A percentile compares a stretch with the other conserved stretches of the same genome.
Conservation (phyloP, 2,113 vertebrate genomes). For the Xiphorhynchus elegans region DNA sequence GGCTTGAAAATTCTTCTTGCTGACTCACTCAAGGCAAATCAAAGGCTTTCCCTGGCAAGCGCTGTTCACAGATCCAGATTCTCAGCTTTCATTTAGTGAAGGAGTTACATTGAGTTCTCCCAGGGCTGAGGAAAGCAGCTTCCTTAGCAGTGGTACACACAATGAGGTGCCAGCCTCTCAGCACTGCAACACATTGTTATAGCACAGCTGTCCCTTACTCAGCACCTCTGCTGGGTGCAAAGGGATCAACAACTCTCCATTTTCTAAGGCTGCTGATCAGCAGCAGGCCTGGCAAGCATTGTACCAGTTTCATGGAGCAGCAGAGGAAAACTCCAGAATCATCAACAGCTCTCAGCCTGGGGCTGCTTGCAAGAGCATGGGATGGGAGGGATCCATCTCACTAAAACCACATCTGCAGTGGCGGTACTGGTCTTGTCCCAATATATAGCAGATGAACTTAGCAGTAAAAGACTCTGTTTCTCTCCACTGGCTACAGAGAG, state of each 20-base stretch:
- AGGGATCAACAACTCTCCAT: not conserved
- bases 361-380: not conserved
- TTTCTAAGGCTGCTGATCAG: not conserved
- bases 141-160: not conserved
- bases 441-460: not conserved
- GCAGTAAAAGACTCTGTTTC: not conserved
- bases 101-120: not conserved
- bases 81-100: slow-evolving; percentile 5
- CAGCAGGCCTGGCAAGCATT: not conserved
- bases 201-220: not conserved
- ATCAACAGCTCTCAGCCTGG: not conserved
- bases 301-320: not conserved
- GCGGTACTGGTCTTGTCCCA: not conserved
- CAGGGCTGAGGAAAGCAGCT: not conserved
- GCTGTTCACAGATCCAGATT: not conserved
- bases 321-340: not conserved
- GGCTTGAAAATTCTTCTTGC: slow-evolving; percentile 36
- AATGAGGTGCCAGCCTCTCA: not conserved
- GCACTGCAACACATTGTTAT: fast-evolving
- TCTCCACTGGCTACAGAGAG: not conserved
- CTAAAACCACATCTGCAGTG: not conserved
- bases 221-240: not conserved
- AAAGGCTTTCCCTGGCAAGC: slow-evolving; percentile 23
- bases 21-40: slow-evolving; percentile 34
- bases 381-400: not conserved